Percentiles rank a stretch among this genome's conserved stretches.
Evolutionary conservation across 2,888 invertebrate species (phyloP).

Genomic region (Agriotes lineatus): DNA sequence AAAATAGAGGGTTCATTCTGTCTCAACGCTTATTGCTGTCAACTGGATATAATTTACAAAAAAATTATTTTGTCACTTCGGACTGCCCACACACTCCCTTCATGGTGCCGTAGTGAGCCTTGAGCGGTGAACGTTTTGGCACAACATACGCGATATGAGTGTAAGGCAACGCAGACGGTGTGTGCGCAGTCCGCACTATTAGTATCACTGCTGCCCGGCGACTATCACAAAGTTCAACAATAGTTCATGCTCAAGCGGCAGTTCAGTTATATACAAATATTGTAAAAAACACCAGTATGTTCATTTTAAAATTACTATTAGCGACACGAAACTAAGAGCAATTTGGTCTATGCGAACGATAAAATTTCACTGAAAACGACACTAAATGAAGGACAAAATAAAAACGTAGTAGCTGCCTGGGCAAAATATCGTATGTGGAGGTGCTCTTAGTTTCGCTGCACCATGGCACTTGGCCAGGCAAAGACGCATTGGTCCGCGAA

Average conservation of each 20-base stretch:
- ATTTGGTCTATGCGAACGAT: conserved; percentile 44
- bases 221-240: conserved; percentile 60
- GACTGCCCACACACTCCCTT: conserved; percentile 8
- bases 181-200: conserved; percentile 22
- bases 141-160: conserved; percentile 32
- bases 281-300: conserved; percentile 61
- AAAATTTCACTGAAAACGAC: conserved; percentile 7
- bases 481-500: conserved; percentile 66
- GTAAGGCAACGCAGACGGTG: conserved; percentile 21
- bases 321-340: conserved; percentile 62
- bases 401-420: conserved; percentile 7
- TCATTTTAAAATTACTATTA: conserved; percentile 61
- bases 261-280: conserved; percentile 51
- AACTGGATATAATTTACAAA: conserved; percentile 60
- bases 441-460: conserved; percentile 62
- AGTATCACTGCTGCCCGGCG: conserved; percentile 54
- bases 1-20: conserved; percentile 69
- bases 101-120: conserved; percentile 24
- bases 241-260: conserved; percentile 52
- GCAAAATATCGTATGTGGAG: conserved; percentile 1
- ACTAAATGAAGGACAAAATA: neutral
- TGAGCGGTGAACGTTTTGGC: conserved; percentile 38
- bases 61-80: conserved; percentile 22
- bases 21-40: conserved; percentile 68
- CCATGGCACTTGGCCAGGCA: conserved; percentile 57